Conservation (phyloP, 2,797 vertebrate species). For the Silurus lanzhouensis region DNA sequence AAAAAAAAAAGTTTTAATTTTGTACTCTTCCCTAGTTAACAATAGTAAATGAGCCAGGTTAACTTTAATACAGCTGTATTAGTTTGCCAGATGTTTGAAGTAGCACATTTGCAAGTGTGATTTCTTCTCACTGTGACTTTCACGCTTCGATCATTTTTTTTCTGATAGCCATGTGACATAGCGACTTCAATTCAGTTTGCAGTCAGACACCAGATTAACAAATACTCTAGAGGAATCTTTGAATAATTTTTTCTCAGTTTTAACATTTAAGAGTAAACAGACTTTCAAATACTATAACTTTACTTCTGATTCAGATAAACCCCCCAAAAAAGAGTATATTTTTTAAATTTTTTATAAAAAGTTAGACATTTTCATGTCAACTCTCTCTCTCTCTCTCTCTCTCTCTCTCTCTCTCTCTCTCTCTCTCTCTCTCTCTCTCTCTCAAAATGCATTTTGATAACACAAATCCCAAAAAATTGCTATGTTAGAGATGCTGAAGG, state of each 20-base stretch:
- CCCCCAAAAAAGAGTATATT: not conserved
- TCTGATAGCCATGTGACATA: not conserved
- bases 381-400: not conserved
- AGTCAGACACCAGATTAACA: not conserved
- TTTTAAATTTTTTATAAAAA: not conserved
- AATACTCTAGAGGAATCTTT: not conserved
- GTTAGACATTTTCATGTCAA: not conserved
- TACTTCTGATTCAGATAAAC: not conserved
- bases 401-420: conserved; percentile 2
- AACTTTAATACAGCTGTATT: not conserved
- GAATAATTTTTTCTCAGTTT: not conserved
- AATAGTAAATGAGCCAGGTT: not conserved
- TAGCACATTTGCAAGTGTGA: not conserved
- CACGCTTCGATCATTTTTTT: not conserved
- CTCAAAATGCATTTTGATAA: conserved; percentile 4
- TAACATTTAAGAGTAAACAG: not conserved
- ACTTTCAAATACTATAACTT: not conserved
- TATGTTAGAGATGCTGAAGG: conserved; percentile 13
- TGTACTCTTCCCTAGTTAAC: not conserved
- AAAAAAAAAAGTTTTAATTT: not conserved
- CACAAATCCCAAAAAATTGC: conserved; percentile 16
- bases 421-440: not conserved
- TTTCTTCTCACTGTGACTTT: not conserved
- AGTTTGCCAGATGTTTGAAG: not conserved
- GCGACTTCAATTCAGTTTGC: not conserved